Evolutionary conservation across 2,888 invertebrate genomes (phyloP).

Genomic region (Lepidochrysops patricia): DNA sequence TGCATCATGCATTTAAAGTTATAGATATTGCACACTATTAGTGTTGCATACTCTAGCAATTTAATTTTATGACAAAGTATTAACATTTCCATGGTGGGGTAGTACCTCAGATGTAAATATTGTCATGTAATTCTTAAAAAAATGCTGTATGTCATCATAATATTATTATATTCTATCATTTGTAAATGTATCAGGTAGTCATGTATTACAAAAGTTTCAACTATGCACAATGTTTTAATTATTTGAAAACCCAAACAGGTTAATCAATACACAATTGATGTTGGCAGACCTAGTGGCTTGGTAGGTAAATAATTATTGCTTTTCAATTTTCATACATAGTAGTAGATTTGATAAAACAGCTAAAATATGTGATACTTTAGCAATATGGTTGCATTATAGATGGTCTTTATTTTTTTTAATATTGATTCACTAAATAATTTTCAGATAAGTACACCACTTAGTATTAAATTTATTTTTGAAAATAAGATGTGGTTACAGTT

Average conservation of each 20-base stretch:
- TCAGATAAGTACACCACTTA: too few species aligned
- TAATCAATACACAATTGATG: background rate
- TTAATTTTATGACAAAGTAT: background rate
- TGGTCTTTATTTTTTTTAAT: too few species aligned
- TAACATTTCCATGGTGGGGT: background rate
- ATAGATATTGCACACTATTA: background rate
- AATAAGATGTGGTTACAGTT: too few species aligned
- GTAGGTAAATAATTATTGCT: background rate
- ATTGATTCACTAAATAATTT: too few species aligned
- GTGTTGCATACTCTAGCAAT: too few species aligned
- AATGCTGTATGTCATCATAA: background rate
- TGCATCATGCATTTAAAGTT: background rate
- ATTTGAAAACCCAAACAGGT: background rate
- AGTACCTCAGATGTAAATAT: background rate
- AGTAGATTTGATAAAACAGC: too few species aligned
- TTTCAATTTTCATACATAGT: too few species aligned
- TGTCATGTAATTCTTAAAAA: background rate
- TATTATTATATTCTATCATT: conserved; percentile 5
- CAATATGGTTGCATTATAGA: too few species aligned
- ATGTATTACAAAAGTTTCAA: background rate
- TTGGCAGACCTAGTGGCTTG: background rate
- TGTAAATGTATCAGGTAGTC: conserved; percentile 12
- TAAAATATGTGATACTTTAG: too few species aligned
- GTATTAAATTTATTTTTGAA: too few species aligned
- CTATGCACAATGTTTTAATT: background rate